Base-by-base conservation (phyloP, 2,797 vertebrate genomes). In the Acanthurus leucopareius region DNA sequence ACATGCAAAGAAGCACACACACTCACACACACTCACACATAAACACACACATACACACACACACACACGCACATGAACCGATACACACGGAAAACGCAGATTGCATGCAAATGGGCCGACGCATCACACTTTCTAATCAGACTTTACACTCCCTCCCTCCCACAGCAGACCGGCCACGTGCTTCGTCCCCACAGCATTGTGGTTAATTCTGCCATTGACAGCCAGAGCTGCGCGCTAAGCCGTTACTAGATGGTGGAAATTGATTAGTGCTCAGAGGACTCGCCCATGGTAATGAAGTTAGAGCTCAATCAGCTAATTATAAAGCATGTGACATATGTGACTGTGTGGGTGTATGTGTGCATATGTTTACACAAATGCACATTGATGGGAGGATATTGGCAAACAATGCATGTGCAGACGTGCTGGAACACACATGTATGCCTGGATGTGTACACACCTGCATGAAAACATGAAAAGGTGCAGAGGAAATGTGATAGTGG, bases 231-330 rank as follows among this genome's bases (percentile, higher is more conserved):
- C 1, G 28, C 38, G 45, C 86, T 88, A 84, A 87, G 83, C 90
- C 82, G 58, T 75, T 87, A 67, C 86, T 82, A 79, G 86, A 89
- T 87, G 82, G 52, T 88, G 74, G 84, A 88, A 92, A 94, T 91
- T 90, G 91, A 94, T 94, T 91, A 81, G 83, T 84, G 80, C 83
- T 82, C 88, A 87, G 67, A 79, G 74, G 83, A 84, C 80, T 83
- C 60, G 51, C 77, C 70, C 77, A 76, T 82, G 71, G 75, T 91
- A 89, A 93, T 93, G 82, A 88, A 89, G 90, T 91, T 88, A 88
- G 76, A 80, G 87, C 84, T 89, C 78, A 91, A 90, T 92, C 88
- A 90, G 88, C 88, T 93, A 89, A 93, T 94, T 91, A 91, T 84
- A 67, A 87, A 85, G 81, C 90, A 85, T 86, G 86, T 84, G 86